phyloP scores from a whole-genome alignment of 2,797 vertebrate species.

The Smutsia gigantea region DNA sequence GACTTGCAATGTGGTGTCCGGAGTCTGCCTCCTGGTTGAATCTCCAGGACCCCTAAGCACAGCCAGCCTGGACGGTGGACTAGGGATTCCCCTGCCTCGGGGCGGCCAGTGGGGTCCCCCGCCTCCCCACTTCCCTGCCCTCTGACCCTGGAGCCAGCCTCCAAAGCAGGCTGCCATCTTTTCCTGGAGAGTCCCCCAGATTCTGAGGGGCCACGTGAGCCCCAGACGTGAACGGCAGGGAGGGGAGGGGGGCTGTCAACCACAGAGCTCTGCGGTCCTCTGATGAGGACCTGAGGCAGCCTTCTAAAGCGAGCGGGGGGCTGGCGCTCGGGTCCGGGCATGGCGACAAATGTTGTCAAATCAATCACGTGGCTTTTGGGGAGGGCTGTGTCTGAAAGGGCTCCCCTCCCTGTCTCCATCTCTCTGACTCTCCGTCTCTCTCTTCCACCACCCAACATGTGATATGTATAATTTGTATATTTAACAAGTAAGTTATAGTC shows the following conservation, averaged over 20 bases:
- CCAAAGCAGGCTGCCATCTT: too few species aligned
- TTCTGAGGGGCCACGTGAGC: accelerated
- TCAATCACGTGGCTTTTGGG: too few species aligned
- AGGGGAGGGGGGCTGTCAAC: accelerated
- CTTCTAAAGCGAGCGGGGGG: background rate
- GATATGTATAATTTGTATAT: too few species aligned
- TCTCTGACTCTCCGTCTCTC: background rate
- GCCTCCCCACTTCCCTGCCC: too few species aligned
- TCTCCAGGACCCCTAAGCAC: too few species aligned
- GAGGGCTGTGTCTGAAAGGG: background rate
- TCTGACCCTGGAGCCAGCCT: too few species aligned
- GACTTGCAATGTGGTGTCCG: background rate
- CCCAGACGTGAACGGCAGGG: background rate
- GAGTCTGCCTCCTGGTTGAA: background rate
- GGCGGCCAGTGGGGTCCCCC: background rate
- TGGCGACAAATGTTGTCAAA: background rate
- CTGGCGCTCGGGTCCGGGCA: background rate
- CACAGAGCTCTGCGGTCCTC: background rate
- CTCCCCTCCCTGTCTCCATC: accelerated
- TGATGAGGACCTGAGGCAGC: too few species aligned
- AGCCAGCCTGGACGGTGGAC: background rate
- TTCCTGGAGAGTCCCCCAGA: background rate
- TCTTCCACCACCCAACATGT: background rate
- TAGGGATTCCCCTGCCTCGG: background rate
- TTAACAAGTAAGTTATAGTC: accelerated